Evolutionary conservation across 2,797 vertebrate genomes (phyloP).

Genomic region (Pseudochromis fuscus): DNA sequence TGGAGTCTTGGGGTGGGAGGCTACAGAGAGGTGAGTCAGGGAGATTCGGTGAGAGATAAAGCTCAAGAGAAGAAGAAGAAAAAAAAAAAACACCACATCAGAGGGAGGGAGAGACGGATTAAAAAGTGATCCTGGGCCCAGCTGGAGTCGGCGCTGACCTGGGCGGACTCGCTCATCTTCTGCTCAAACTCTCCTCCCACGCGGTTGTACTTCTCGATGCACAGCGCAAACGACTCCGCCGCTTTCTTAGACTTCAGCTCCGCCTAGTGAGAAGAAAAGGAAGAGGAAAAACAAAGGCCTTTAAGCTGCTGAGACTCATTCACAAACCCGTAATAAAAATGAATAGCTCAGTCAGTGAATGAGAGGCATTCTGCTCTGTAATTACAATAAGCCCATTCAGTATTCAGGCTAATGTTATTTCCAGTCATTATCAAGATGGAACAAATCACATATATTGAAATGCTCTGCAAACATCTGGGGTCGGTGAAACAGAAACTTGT

Average conservation of each 20-base stretch:
- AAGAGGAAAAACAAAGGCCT: constrained; percentile 23
- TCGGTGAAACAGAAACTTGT: neutral
- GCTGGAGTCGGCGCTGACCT: constrained; percentile 82
- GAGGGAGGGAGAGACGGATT: constrained; percentile 12
- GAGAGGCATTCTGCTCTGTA: constrained; percentile 14
- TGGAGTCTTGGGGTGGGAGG: constrained; percentile 26
- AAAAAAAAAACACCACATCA: constrained; percentile 21
- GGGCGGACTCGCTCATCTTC: constrained; percentile 93
- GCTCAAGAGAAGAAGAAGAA: neutral
- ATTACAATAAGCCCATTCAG: constrained; percentile 23
- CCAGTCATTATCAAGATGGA: neutral
- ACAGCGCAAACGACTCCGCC: constrained; percentile 87
- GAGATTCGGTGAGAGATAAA: constrained; percentile 15
- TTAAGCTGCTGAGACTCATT: constrained; percentile 12
- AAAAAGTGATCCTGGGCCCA: constrained; percentile 16
- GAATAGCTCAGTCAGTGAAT: constrained; percentile 1
- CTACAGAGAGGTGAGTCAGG: constrained; percentile 36
- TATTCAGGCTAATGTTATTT: constrained; percentile 19
- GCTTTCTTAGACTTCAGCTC: constrained; percentile 96
- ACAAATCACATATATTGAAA: constrained; percentile 12
- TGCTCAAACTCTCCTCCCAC: constrained; percentile 93
- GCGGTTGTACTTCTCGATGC: constrained; percentile 92
- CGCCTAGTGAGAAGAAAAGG: constrained; percentile 83
- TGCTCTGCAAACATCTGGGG: neutral
- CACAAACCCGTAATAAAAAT: constrained; percentile 25